Evolutionary conservation across 2,797 vertebrate genomes (phyloP), one percentile per base, ranked within the genome.

Genomic region (Heliangelus exortis): DNA sequence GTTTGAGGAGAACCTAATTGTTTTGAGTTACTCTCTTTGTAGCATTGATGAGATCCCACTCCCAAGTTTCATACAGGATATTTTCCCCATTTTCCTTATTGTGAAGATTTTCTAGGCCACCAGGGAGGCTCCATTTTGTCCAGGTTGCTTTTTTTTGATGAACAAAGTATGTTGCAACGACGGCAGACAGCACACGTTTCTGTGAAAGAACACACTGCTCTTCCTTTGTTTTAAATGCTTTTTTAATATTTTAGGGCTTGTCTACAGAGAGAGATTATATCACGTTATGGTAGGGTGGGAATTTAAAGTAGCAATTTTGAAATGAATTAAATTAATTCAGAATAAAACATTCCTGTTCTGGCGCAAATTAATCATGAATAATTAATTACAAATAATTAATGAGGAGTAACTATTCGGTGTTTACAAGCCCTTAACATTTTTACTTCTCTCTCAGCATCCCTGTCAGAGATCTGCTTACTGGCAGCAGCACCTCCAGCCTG

Each of bases 321-420:
- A 95, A 94, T 94, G 59, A 94, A 96, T 93, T 94, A 95, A 95
- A 95, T 96, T 96, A 96, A 95, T 93, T 94, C 90, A 77, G 94
- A 93, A 93, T 95, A 94, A 95, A 95, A 92, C 89, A 95, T 95
- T 93, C 81, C 78, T 94, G 84, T 95, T 94, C 94, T 96, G 92
- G 88, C 90, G 93, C 93, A 96, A 96, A 95, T 95, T 94, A 95
- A 94, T 96, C 78, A 96, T 96, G 92, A 96, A 96, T 96, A 96
- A 93, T 97, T 94, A 96, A 96, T 92, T 93, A 21, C 74, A 94
- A 94, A 96, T 95, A 96, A 96, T 95, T 96, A 96, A 95, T 89
- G 89, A 88, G 91, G 72, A 95, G 74, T 93, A 94, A 96, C 92
- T 96, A 87, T 95, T 94, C 19, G 16, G 85, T 95, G 51, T 97